Evolutionary conservation across 2,888 invertebrate genomes (phyloP).

Genomic region (Caenorhabditis sp.): DNA sequence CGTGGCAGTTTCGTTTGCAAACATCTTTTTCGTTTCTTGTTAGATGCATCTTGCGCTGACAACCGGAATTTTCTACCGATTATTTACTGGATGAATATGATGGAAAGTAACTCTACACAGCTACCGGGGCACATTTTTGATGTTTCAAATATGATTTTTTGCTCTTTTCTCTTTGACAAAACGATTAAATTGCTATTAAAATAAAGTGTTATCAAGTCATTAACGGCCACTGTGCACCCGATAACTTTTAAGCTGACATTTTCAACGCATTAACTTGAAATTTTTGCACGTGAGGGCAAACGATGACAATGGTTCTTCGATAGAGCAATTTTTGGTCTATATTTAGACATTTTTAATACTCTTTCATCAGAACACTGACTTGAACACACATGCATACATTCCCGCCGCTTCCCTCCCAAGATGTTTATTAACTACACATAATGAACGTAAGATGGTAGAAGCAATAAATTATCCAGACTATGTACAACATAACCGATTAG

Average conservation of each 20-base stretch:
- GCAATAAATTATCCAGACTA: not conserved
- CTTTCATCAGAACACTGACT: no score
- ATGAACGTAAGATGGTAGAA: not conserved
- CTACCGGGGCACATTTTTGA: no score
- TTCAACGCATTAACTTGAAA: conserved; percentile 45
- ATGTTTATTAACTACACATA: not conserved
- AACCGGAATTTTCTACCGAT: no score
- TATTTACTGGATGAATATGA: no score
- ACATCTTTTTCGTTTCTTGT: conserved; percentile 1
- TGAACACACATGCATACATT: no score
- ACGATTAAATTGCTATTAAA: conserved; percentile 25
- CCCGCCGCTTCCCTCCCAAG: not conserved
- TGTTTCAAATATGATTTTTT: conserved; percentile 26
- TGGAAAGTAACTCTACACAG: no score
- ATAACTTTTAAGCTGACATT: conserved; percentile 51
- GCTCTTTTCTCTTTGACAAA: conserved; percentile 24
- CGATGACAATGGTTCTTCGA: conserved; percentile 22
- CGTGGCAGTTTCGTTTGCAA: conserved; percentile 20
- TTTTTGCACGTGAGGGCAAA: not conserved
- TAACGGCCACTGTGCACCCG: conserved; percentile 52
- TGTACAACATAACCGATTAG: not conserved
- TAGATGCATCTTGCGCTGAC: not conserved
- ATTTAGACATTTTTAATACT: no score
- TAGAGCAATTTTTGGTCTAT: conserved; percentile 19
- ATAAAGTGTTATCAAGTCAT: conserved; percentile 31